Base-by-base conservation (phyloP, 2,113 vertebrate species). In the Monarcha castaneiventris region DNA sequence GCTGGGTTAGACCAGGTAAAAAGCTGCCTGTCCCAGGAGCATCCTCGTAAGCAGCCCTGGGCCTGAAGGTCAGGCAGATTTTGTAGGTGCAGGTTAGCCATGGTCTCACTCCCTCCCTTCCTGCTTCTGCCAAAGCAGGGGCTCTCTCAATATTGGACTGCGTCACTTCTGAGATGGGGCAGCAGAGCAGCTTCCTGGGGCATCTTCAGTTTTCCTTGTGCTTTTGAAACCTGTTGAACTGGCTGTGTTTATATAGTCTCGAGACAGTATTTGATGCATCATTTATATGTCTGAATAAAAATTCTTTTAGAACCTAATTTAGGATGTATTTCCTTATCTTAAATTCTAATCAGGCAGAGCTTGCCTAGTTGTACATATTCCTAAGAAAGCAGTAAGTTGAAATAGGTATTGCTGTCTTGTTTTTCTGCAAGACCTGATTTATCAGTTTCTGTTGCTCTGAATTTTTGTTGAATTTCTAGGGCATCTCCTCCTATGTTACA, bases 401-500 rank as follows among this genome's bases (percentile, higher is more conserved):
- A 72, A 54, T 29, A 82, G 35, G 30, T 63, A 27, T 39, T 74
- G 17, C 15, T 0, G 0, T 37, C 71, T n/a, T 88, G 25, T 44
- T 94, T 96, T 84, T 52, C 49, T 82, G 21, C 26, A 63, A 72
- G 59, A 91, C 33, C 51, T 81, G 46, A 58, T 51, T 51, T 75
- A 64, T 69, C 30, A 33, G 16, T 79, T 75, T 81, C 37, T 12
- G 1, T 46, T 83, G 61, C 64, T 64, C 51, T 82, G 48, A 37
- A 48, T 94, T 89, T 81, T 67, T 39, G 32, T 89, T 90, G 46
- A 74, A 59, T 58, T 81, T 92, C 85, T 61, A 71, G 90, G 84
- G 68, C 85, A 58, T 72, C 64, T 93, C 61, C 59, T 89, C 61
- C 37, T 76, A 32, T 33, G n/a, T 54, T 90, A 39, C 23, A 2